Percentiles rank a stretch among this genome's conserved stretches.
Evolutionary conservation across 2,888 invertebrate species (phyloP).

Genomic region (Heliconius sara): DNA sequence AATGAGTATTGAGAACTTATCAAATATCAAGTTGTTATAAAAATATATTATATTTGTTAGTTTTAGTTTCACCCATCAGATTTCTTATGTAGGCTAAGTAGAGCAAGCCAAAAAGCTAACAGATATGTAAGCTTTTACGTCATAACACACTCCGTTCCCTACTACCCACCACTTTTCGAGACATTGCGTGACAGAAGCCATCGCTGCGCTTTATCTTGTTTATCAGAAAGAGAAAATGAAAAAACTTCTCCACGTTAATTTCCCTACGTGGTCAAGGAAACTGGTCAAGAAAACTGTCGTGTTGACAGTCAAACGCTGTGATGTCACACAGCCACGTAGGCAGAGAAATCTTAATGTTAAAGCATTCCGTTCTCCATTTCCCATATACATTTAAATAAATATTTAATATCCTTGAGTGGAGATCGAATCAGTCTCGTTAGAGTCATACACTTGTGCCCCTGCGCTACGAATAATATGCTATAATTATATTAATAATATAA

Average conservation of each 20-base stretch:
- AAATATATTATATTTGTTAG: background rate
- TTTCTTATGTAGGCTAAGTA: no score
- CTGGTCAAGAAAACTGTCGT: background rate
- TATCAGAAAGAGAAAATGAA: background rate
- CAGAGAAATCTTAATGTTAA: background rate
- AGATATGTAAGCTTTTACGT: no score
- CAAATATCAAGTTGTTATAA: background rate
- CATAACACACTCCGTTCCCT: no score
- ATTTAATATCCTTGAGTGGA: no score
- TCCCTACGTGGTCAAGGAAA: background rate
- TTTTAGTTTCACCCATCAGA: background rate
- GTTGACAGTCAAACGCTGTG: background rate
- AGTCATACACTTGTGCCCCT: no score
- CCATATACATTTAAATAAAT: no score
- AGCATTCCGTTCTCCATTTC: no score
- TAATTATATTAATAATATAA: no score
- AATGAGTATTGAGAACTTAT: slow-evolving; percentile 4
- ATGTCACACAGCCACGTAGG: background rate
- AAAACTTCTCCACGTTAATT: background rate
- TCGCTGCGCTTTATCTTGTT: background rate
- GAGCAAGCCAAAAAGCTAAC: no score
- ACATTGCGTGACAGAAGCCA: background rate
- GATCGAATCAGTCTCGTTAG: no score
- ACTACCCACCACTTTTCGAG: no score
- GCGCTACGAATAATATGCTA: no score